Evolutionary conservation across 2,888 invertebrate species (phyloP).

Genomic region (Clostera curtula): DNA sequence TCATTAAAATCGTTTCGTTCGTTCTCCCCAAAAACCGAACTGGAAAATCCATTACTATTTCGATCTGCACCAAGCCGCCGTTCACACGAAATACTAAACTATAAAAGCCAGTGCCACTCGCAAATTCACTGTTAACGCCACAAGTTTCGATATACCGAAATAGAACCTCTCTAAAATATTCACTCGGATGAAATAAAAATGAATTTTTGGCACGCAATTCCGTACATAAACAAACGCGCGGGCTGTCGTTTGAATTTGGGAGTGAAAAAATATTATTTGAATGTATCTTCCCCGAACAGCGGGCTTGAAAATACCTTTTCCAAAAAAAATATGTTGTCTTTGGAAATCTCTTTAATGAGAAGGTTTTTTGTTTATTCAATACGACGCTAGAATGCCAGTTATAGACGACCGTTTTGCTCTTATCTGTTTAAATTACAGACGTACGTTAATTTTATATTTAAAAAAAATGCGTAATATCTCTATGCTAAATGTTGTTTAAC

Average conservation of each 20-base stretch:
- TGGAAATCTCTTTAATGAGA: too few species aligned
- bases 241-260: slow-evolving; percentile 8
- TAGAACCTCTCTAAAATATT: slow-evolving; percentile 5
- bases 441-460: too few species aligned
- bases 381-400: too few species aligned
- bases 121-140: neutral
- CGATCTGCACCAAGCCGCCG: neutral
- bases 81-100: neutral
- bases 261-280: slow-evolving; percentile 21
- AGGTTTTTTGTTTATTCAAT: too few species aligned
- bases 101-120: neutral
- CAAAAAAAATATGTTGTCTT: neutral
- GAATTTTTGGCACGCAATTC: slow-evolving; percentile 2
- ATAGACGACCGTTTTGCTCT: too few species aligned
- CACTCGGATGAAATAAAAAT: slow-evolving; percentile 1
- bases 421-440: too few species aligned
- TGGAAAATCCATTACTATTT: neutral
- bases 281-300: slow-evolving; percentile 6
- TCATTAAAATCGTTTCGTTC: too few species aligned
- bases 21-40: too few species aligned
- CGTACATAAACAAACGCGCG: slow-evolving; percentile 10
- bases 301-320: slow-evolving; percentile 10
- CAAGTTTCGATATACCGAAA: slow-evolving; percentile 1
- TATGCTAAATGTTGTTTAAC: too few species aligned
- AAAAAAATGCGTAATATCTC: too few species aligned